phyloP scores from a whole-genome alignment of 2,888 invertebrate genomes.

The Malacosoma neustria region DNA sequence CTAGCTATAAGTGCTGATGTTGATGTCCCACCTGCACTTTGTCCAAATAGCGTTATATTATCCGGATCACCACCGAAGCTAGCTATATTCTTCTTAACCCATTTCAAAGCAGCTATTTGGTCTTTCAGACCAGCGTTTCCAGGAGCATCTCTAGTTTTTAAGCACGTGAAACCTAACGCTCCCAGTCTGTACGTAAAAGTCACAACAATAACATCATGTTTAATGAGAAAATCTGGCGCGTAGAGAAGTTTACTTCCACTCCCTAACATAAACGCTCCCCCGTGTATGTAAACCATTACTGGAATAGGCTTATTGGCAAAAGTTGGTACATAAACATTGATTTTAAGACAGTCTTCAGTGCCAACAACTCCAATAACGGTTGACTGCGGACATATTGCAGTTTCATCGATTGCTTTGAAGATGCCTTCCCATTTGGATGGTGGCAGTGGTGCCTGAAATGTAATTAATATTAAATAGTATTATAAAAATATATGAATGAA shows the following conservation, averaged over 20 bases:
- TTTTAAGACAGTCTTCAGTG: constrained; percentile 52
- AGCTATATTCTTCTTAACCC: constrained; percentile 58
- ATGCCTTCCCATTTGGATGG: constrained; percentile 54
- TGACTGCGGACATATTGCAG: constrained; percentile 42
- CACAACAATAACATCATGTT: constrained; percentile 49
- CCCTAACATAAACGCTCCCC: constrained; percentile 53
- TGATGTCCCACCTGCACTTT: constrained; percentile 57
- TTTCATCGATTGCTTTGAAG: constrained; percentile 46
- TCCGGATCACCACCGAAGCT: constrained; percentile 60
- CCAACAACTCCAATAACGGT: constrained; percentile 31
- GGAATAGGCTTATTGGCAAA: constrained; percentile 29
- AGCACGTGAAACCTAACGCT: constrained; percentile 50
- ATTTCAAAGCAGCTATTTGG: constrained; percentile 56
- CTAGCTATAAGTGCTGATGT: constrained; percentile 41
- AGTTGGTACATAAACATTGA: constrained; percentile 52
- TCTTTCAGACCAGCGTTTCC: constrained; percentile 63
- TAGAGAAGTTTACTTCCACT: constrained; percentile 52
- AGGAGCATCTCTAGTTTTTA: constrained; percentile 55
- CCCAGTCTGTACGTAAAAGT: constrained; percentile 63
- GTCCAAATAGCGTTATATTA: constrained; percentile 58
- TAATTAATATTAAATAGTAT: not conserved
- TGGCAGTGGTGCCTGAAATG: constrained; percentile 49
- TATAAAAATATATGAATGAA: constrained; percentile 7
- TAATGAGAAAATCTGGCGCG: constrained; percentile 49
- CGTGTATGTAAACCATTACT: constrained; percentile 61